Percentiles rank a stretch among this genome's conserved stretches.
These are phyloP conservation scores for Orthosia cruda DNA, from an alignment of 2,888 invertebrate species.

Conservation along the genomic window DNA sequence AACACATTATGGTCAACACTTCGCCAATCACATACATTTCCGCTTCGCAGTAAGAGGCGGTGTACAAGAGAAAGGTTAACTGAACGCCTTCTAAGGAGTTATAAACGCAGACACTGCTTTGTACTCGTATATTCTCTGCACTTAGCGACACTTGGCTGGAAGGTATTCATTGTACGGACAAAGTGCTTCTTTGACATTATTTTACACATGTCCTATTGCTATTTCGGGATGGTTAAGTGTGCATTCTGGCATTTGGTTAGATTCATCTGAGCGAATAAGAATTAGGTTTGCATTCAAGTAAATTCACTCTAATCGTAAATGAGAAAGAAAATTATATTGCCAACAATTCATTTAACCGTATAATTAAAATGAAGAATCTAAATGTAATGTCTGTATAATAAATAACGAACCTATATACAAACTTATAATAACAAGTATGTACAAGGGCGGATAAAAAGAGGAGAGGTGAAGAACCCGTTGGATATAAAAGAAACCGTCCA, in stretches of 20 bases:
- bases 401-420: too few relatives aligned
- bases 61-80: constrained; percentile 35
- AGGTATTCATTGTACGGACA: constrained; percentile 6
- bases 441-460: too few relatives aligned
- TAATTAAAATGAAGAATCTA: too few relatives aligned
- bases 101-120: constrained; percentile 26
- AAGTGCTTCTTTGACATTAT: constrained; percentile 23
- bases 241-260: background rate
- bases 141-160: background rate
- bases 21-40: constrained; percentile 42
- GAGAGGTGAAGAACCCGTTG: too few relatives aligned
- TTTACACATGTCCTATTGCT: constrained; percentile 21
- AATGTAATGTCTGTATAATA: too few relatives aligned
- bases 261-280: background rate
- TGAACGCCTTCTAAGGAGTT: constrained; percentile 54
- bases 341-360: too few relatives aligned
- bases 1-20: constrained; percentile 1
- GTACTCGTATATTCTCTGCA: constrained; percentile 25
- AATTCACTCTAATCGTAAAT: background rate
- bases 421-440: too few relatives aligned
- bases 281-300: background rate
- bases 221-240: background rate
- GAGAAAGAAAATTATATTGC: too few relatives aligned
- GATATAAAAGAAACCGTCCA: too few relatives aligned
- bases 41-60: constrained; percentile 34